Conservation (phyloP, 2,113 vertebrate genomes). For the Sakesphorus luctuosus region DNA sequence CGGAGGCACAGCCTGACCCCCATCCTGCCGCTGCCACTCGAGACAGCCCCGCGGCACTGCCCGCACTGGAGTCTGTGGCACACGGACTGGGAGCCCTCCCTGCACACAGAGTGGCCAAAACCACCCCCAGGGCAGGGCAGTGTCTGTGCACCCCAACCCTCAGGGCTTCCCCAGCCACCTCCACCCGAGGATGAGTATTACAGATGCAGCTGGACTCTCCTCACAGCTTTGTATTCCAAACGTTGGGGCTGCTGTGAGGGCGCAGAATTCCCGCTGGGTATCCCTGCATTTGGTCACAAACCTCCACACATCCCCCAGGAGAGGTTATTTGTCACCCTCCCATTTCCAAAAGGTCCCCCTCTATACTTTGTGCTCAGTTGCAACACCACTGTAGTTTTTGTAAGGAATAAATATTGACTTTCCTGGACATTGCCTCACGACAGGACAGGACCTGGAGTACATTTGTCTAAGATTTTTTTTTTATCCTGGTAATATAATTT, state of each 20-base stretch:
- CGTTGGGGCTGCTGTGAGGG: not conserved
- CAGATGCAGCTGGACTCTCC: not conserved
- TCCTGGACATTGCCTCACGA: conserved; percentile 43
- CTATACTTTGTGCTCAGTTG: conserved; percentile 21
- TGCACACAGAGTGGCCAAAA: not conserved
- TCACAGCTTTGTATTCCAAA: not conserved
- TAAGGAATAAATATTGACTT: conserved; percentile 67
- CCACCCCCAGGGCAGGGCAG: not conserved
- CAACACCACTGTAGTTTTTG: conserved; percentile 45
- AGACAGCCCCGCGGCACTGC: not conserved
- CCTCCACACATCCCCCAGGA: not conserved
- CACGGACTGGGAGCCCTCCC: not conserved
- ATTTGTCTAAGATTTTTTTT: not conserved
- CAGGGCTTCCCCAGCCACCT: not conserved
- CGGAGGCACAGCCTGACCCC: not conserved
- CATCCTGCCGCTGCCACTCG: not conserved
- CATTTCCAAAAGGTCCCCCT: not conserved
- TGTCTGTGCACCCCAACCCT: not conserved
- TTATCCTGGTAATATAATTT: conserved; percentile 2
- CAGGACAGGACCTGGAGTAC: conserved; percentile 33
- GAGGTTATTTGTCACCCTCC: not conserved
- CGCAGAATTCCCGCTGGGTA: not conserved
- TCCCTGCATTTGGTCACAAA: not conserved
- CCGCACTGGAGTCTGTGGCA: not conserved
- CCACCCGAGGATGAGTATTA: not conserved